A percentile compares a stretch with the other conserved stretches of the same genome.
These are phyloP conservation scores for honey bee (Apis mellifera) DNA, from an alignment of 1,140 invertebrate genomes.

Conservation along the genomic window DNA sequence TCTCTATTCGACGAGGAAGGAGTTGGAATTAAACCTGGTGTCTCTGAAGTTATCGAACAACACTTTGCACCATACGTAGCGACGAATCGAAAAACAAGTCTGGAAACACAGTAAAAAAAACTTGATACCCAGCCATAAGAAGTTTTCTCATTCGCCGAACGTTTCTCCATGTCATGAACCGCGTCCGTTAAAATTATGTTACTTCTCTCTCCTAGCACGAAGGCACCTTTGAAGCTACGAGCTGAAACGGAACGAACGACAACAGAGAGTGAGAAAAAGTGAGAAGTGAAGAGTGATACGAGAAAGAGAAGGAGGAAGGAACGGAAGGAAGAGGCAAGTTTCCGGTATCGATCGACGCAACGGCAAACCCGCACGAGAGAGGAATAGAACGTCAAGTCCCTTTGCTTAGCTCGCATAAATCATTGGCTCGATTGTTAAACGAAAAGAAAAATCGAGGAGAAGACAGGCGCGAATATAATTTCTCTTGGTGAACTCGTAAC, in stretches of 20 bases:
- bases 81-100: not conserved
- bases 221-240: too few species aligned
- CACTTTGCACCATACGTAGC: too few species aligned
- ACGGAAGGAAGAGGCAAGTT: not conserved
- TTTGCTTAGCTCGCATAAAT: constrained; percentile 8
- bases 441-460: not conserved
- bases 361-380: not conserved
- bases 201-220: not conserved
- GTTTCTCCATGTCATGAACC: not conserved
- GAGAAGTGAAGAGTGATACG: not conserved
- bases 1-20: not conserved
- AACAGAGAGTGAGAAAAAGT: not conserved
- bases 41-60: not conserved
- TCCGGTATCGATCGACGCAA: constrained; percentile 23
- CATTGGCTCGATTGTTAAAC: not conserved
- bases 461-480: not conserved
- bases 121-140: not conserved
- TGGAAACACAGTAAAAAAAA: not conserved
- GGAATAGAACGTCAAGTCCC: not conserved
- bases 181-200: not conserved
- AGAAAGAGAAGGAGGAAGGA: not conserved
- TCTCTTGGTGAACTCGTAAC: not conserved
- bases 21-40: not conserved
- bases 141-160: not conserved
- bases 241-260: not conserved